Percentiles rank a stretch among this genome's conserved stretches.
Conservation (phyloP, 2,113 vertebrate species). For the Neogobius melanostomus region DNA sequence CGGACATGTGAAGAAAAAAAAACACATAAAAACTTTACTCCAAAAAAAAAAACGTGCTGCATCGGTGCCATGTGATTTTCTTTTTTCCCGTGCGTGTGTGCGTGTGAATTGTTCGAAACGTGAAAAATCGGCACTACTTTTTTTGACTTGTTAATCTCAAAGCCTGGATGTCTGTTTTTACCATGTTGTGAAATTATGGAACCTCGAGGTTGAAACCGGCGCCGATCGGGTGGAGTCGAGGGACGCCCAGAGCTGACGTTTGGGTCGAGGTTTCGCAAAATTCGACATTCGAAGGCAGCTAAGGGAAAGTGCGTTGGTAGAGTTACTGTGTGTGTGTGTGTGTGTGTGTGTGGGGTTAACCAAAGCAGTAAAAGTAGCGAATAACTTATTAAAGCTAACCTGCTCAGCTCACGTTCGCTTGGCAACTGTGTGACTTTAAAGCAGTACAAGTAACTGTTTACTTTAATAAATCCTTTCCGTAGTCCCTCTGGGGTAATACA, state of each 20-base stretch:
- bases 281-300: background rate
- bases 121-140: slow-evolving; percentile 52
- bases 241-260: background rate
- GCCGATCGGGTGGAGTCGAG: background rate
- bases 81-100: slow-evolving; percentile 45
- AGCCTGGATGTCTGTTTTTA: slow-evolving; percentile 29
- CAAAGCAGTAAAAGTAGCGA: background rate
- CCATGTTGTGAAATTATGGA: slow-evolving; percentile 25
- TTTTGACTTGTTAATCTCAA: slow-evolving; percentile 1
- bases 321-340: background rate
- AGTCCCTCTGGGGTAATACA: too few species aligned
- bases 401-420: background rate
- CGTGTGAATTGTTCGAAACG: slow-evolving; percentile 62
- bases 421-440: too few species aligned
- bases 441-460: too few species aligned
- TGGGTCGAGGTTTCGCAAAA: background rate
- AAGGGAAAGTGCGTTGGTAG: background rate
- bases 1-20: background rate
- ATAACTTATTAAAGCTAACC: background rate
- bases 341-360: background rate
- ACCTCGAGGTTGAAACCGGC: background rate
- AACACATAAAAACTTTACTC: slow-evolving; percentile 21
- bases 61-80: slow-evolving; percentile 55
- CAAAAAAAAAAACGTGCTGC: slow-evolving; percentile 38
- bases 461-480: too few species aligned